These are phyloP conservation scores for Agonopterix heracliana DNA, from an alignment of 2,888 invertebrate genomes.

Conservation along the genomic window DNA sequence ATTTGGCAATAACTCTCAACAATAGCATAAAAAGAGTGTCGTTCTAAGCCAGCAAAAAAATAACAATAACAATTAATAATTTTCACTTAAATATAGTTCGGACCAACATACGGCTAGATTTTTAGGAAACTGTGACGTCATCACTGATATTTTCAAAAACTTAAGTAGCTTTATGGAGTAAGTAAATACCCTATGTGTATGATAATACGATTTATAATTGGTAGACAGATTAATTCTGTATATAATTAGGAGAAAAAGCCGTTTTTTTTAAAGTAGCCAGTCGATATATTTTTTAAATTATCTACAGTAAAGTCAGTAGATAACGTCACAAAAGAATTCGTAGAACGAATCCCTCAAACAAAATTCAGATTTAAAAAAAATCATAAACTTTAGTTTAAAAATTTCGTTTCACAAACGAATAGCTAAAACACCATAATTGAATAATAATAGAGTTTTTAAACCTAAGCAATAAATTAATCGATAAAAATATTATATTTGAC, in stretches of 20 bases:
- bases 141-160: conserved; percentile 11
- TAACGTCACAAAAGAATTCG: conserved; percentile 1
- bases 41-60: conserved; percentile 55
- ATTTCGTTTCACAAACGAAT: conserved; percentile 50
- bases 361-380: conserved; percentile 33
- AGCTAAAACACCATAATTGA: conserved; percentile 26
- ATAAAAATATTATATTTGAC: conserved; percentile 43
- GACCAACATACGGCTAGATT: conserved; percentile 25
- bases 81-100: conserved; percentile 48
- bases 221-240: too few relatives aligned
- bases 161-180: not conserved
- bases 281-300: too few relatives aligned
- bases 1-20: conserved; percentile 71
- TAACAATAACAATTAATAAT: conserved; percentile 60
- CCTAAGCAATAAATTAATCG: conserved; percentile 62
- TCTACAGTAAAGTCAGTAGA: too few relatives aligned
- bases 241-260: too few relatives aligned
- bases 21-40: conserved; percentile 59
- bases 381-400: conserved; percentile 27
- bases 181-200: too few relatives aligned
- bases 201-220: too few relatives aligned
- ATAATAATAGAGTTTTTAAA: conserved; percentile 53
- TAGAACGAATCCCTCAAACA: conserved; percentile 20
- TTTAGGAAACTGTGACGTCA: conserved; percentile 29
- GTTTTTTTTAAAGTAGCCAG: too few relatives aligned